phyloP scores from a whole-genome alignment of 1,140 invertebrate genomes.

The Coboldia fuscipes region DNA sequence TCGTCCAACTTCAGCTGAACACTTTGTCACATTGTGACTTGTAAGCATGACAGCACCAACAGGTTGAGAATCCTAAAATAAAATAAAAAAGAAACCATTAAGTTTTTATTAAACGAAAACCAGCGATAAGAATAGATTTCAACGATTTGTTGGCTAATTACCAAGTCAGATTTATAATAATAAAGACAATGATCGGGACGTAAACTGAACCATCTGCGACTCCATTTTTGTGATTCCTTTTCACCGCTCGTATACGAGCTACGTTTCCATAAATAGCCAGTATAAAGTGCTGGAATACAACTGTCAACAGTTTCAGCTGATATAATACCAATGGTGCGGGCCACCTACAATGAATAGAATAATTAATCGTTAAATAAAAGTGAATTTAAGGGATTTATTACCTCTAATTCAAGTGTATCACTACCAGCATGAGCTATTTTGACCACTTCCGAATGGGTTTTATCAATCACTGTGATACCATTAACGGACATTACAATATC shows the following conservation, averaged over 20 bases:
- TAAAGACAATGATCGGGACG: slow-evolving; percentile 84
- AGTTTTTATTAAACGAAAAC: slow-evolving; percentile 1
- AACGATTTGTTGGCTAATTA: slow-evolving; percentile 24
- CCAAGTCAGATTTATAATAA: slow-evolving; percentile 78
- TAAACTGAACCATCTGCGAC: slow-evolving; percentile 73
- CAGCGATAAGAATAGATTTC: no score
- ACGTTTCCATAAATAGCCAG: slow-evolving; percentile 60
- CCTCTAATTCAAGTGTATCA: slow-evolving; percentile 65
- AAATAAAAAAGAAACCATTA: slow-evolving; percentile 4
- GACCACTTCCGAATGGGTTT: slow-evolving; percentile 87
- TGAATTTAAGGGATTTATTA: slow-evolving; percentile 10
- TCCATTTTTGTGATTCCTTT: slow-evolving; percentile 48
- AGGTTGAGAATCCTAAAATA: slow-evolving; percentile 66
- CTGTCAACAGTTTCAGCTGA: slow-evolving; percentile 35
- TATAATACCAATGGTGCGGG: slow-evolving; percentile 60
- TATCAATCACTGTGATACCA: slow-evolving; percentile 72
- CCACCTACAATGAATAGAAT: slow-evolving; percentile 30
- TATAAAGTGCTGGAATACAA: slow-evolving; percentile 39
- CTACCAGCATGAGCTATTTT: slow-evolving; percentile 73
- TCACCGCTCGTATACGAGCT: slow-evolving; percentile 29
- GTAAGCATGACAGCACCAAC: slow-evolving; percentile 71
- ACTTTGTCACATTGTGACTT: slow-evolving; percentile 49
- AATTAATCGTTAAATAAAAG: neutral
- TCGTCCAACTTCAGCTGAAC: slow-evolving; percentile 18
- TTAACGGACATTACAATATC: slow-evolving; percentile 88